Percentiles rank a stretch among this genome's conserved stretches.
These are phyloP conservation scores for Xerus inauris DNA, from an alignment of 2,113 vertebrate species.

Conservation along the genomic window DNA sequence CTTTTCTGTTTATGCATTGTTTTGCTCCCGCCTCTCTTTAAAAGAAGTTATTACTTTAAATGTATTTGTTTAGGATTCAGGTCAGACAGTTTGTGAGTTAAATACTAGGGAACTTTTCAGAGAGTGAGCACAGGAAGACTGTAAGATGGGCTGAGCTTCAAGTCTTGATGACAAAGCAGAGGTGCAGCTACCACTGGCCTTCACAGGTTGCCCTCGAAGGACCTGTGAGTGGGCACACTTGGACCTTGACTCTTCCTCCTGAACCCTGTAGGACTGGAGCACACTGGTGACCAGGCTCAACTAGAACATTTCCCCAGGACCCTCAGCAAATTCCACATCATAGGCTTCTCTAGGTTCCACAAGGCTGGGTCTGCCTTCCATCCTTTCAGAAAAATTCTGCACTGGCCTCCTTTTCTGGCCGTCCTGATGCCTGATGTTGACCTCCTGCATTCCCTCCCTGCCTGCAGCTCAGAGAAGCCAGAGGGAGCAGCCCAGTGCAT, in stretches of 20 bases:
- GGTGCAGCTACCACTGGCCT: rapidly evolving
- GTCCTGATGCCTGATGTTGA: not conserved
- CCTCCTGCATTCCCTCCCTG: not conserved
- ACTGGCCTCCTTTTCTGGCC: not conserved
- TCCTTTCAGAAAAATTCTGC: too few relatives aligned
- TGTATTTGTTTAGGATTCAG: not conserved
- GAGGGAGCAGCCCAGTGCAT: rapidly evolving
- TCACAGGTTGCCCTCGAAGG: not conserved
- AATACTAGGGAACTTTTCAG: not conserved
- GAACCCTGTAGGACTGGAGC: rapidly evolving
- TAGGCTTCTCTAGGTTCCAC: rapidly evolving
- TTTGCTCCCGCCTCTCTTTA: not conserved
- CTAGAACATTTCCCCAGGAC: not conserved
- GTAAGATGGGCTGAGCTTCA: not conserved
- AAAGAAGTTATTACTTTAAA: not conserved
- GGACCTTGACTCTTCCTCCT: not conserved
- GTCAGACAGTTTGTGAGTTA: not conserved
- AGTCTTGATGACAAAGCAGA: not conserved
- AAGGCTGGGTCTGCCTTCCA: not conserved
- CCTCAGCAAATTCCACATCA: rapidly evolving
- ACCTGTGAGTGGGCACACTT: rapidly evolving
- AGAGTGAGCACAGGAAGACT: not conserved
- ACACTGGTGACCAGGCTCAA: rapidly evolving
- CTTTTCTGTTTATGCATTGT: not conserved
- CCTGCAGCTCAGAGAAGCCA: not conserved